Evolutionary conservation across 2,888 invertebrate species (phyloP).

Genomic region (Urechis unicinctus): DNA sequence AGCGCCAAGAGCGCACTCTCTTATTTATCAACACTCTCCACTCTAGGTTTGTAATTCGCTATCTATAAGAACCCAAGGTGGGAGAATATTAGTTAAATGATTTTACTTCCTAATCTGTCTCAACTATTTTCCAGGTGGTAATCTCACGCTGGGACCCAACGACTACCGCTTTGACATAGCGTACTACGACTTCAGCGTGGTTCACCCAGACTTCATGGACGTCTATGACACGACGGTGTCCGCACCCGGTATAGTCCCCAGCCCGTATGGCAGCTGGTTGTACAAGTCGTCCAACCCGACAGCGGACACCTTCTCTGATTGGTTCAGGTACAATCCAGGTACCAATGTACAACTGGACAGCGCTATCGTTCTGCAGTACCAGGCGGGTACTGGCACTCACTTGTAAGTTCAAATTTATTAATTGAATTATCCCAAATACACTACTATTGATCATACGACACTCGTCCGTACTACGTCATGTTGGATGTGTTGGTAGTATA

Average conservation of each 20-base stretch:
- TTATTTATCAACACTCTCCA: conserved; percentile 18
- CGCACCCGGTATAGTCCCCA: conserved; percentile 23
- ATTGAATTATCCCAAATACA: no score
- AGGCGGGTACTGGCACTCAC: neutral
- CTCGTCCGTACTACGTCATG: no score
- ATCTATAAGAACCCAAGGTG: no score
- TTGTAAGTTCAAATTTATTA: no score
- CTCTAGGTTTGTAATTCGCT: conserved; percentile 10
- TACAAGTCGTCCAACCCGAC: conserved; percentile 22
- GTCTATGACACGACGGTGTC: neutral
- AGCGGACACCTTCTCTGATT: conserved; percentile 29
- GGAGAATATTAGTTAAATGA: no score
- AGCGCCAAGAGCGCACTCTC: conserved; percentile 23
- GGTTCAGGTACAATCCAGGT: conserved; percentile 20
- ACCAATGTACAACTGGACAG: conserved; percentile 12
- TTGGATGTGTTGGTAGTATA: no score
- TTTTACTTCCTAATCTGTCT: neutral
- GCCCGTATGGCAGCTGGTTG: conserved; percentile 24
- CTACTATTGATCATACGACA: no score
- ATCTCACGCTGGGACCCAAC: conserved; percentile 4
- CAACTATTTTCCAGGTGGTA: conserved; percentile 1
- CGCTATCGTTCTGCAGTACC: neutral
- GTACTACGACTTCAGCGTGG: conserved; percentile 23
- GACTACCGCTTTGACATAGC: conserved; percentile 18
- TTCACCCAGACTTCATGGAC: conserved; percentile 14